Evolutionary conservation across 2,113 vertebrate genomes (phyloP), one percentile per base, ranked within the genome.

Genomic region (Gasterosteus nipponicus): DNA sequence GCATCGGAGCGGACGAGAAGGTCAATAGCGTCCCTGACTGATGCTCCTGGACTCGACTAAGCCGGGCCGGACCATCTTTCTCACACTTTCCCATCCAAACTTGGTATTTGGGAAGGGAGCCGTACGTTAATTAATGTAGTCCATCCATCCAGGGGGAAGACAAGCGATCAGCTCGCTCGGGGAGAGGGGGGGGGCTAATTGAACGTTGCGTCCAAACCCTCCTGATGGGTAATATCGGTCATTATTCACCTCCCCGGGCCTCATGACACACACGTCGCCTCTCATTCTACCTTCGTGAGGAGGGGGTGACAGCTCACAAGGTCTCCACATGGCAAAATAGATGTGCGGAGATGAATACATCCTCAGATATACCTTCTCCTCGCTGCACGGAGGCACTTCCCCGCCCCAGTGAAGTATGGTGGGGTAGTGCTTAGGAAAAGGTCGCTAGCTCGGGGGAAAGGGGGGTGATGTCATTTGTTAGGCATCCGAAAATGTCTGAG

Each of bases 211-310:
- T 94, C 94, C 91, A 94, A 80, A 64, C 49, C 95, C 95, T 95
- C 94, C 95, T 95, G 96, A 97, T 95, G 94, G 95, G 93, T 94
- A 95, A 96, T 96, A 96, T 96, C 95, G 94, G 93, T 96, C 97
- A 96, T 93, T 91, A 96, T 95, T 96, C 95, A 90, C 81, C 75
- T 87, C 84, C 73, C 47, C 22, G 19, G 75, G 84, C 80, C 44
- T 10, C 16, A 38, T 84, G 90, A 90, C 90, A 91, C 83, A 78
- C 83, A 49, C 69, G 59, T 70, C 53, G 65, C 82, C 86, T 82
- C 81, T 84, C 79, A 89, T 89, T 91, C 86, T 90, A 92, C 91
- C 89, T 88, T 66, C 82, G 10, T 71, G 53, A 72, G 42, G 60
- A 19, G 12, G 41, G 49, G 62, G 67, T 91, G 93, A 91, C 91